Evolutionary conservation across 2,888 invertebrate species (phyloP).

Genomic region (Eustalomyia histrio): DNA sequence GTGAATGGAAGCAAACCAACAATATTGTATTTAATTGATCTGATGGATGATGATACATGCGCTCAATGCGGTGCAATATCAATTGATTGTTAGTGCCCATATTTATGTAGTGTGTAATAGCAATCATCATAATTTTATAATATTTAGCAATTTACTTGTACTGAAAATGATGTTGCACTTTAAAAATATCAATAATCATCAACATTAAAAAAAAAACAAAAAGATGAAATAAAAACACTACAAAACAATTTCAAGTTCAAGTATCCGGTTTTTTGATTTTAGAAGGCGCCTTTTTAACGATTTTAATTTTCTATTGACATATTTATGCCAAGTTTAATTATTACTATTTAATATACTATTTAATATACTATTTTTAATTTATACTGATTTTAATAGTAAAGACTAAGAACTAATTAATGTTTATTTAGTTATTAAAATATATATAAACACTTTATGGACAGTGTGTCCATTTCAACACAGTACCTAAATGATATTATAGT

Average conservation of each 20-base stretch:
- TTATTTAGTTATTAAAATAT: no score
- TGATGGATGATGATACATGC: not conserved
- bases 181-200: not conserved
- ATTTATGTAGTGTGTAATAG: not conserved
- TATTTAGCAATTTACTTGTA: not conserved
- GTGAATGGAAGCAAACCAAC: not conserved
- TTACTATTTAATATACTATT: no score
- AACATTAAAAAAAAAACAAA: not conserved
- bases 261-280: slow-evolving; percentile 44
- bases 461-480: no score
- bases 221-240: not conserved
- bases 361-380: no score
- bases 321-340: no score
- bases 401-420: no score
- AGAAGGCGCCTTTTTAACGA: slow-evolving; percentile 11
- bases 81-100: not conserved
- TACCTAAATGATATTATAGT: no score
- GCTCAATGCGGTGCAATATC: not conserved
- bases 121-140: slow-evolving; percentile 5
- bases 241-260: slow-evolving; percentile 51
- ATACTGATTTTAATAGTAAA: no score
- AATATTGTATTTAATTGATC: not conserved
- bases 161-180: not conserved
- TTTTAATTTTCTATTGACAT: no score
- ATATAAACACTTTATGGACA: no score